Conservation (phyloP, 2,888 invertebrate species). For the Bedellia somnulentella region DNA sequence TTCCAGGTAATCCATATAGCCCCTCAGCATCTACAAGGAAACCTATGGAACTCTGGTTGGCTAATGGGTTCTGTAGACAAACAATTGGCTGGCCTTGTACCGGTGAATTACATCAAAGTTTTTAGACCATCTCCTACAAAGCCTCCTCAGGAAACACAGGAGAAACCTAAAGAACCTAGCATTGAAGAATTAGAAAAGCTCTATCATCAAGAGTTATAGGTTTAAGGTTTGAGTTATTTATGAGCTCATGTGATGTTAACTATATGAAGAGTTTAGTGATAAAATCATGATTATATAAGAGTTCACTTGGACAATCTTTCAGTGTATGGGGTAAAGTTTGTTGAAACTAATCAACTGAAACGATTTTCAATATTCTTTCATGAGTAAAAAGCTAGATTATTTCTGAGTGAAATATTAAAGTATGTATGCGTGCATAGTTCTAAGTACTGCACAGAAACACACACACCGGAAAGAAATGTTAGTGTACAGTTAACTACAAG, state of each 20-base stretch:
- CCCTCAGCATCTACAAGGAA: conserved; percentile 72
- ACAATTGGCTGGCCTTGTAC: conserved; percentile 64
- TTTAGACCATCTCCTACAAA: conserved; percentile 18
- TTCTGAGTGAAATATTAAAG: too few relatives aligned
- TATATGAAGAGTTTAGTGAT: too few relatives aligned
- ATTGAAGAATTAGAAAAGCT: conserved; percentile 17
- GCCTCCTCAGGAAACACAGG: conserved; percentile 1
- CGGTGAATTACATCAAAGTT: conserved; percentile 62
- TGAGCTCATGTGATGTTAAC: not conserved
- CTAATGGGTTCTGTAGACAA: conserved; percentile 58
- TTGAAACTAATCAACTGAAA: too few relatives aligned
- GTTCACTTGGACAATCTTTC: too few relatives aligned
- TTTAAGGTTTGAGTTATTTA: not conserved
- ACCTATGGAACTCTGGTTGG: conserved; percentile 65
- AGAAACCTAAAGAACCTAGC: conserved; percentile 10
- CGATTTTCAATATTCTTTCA: too few relatives aligned
- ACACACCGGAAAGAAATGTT: too few relatives aligned
- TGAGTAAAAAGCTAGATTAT: too few relatives aligned
- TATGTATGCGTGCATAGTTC: too few relatives aligned
- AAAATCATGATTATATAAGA: too few relatives aligned
- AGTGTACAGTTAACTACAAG: too few relatives aligned
- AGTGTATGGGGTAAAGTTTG: too few relatives aligned
- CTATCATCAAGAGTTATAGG: conserved; percentile 18
- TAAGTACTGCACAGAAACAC: too few relatives aligned
- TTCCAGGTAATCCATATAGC: conserved; percentile 73